These are phyloP conservation scores for Henricia sp. DNA, from an alignment of 53 echinoderm and acorn worm species.

Conservation along the genomic window DNA sequence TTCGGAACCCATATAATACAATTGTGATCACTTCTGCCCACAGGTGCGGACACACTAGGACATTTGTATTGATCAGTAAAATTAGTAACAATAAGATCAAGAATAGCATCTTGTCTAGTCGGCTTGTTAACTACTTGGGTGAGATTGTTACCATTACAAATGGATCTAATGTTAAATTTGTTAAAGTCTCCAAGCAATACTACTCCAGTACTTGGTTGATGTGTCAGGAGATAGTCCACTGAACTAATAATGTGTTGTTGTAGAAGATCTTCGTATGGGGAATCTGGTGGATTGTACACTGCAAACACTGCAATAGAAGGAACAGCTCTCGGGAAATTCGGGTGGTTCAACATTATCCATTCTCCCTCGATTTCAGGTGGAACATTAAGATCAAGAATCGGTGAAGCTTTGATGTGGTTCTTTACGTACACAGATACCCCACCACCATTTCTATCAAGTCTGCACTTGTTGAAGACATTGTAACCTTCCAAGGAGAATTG, in stretches of 20 bases:
- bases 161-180: conserved; percentile 6
- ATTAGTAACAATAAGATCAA: conserved; percentile 41
- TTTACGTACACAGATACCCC: conserved; percentile 10
- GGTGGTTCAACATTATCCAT: conserved; percentile 12
- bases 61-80: conserved; percentile 3
- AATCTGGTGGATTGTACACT: conserved; percentile 14
- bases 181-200: conserved; percentile 5
- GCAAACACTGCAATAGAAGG: conserved; percentile 10
- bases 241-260: conserved; percentile 5
- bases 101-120: conserved; percentile 11
- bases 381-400: neutral
- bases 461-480: neutral
- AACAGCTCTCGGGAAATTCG: neutral
- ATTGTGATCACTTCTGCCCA: neutral
- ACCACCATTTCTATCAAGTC: conserved; percentile 14
- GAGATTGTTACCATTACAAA: conserved; percentile 22
- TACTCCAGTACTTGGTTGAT: conserved; percentile 2
- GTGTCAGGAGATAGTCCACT: neutral
- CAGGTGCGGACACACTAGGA: conserved; percentile 11
- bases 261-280: conserved; percentile 14
- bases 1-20: conserved; percentile 4
- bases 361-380: conserved; percentile 13
- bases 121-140: conserved; percentile 13
- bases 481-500: neutral
- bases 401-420: neutral